Conservation (phyloP, 2,888 invertebrate genomes). For the Aplocera efformata region DNA sequence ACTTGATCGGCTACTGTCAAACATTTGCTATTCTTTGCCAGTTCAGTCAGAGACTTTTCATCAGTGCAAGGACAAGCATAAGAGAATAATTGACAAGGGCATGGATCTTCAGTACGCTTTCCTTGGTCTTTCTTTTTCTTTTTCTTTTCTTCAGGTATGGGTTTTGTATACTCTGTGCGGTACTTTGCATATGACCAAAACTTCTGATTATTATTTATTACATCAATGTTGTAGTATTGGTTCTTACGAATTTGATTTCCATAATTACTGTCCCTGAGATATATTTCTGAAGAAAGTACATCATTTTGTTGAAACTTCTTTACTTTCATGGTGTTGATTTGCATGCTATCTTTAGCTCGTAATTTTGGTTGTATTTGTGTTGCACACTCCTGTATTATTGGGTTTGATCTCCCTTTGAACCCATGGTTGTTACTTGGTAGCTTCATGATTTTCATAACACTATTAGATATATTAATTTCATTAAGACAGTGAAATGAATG, state of each 20-base stretch:
- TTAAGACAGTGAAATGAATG: constrained; percentile 55
- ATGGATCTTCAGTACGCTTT: constrained; percentile 52
- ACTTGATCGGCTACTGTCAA: constrained; percentile 38
- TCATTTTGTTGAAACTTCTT: constrained; percentile 38
- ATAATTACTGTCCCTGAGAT: constrained; percentile 45
- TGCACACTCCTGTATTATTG: constrained; percentile 57
- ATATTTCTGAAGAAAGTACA: constrained; percentile 53
- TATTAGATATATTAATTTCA: constrained; percentile 41
- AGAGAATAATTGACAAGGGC: constrained; percentile 64
- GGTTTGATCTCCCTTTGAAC: constrained; percentile 40
- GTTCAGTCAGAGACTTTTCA: constrained; percentile 45
- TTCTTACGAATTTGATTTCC: constrained; percentile 26
- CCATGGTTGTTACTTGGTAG: constrained; percentile 29
- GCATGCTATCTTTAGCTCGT: constrained; percentile 37
- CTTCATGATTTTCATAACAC: constrained; percentile 36
- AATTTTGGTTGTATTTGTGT: constrained; percentile 48
- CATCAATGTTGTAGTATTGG: constrained; percentile 32
- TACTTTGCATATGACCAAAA: constrained; percentile 63
- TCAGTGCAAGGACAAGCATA: constrained; percentile 58
- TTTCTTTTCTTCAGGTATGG: constrained; percentile 46
- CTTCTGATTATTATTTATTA: constrained; percentile 44
- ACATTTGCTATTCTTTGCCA: constrained; percentile 43
- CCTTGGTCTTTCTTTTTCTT: constrained; percentile 44
- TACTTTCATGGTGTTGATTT: constrained; percentile 38
- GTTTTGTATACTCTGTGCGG: constrained; percentile 50